Percentiles rank a stretch among this genome's conserved stretches.
These are phyloP conservation scores for Enhydra lutris DNA, from an alignment of 2,113 vertebrate genomes.

Conservation along the genomic window DNA sequence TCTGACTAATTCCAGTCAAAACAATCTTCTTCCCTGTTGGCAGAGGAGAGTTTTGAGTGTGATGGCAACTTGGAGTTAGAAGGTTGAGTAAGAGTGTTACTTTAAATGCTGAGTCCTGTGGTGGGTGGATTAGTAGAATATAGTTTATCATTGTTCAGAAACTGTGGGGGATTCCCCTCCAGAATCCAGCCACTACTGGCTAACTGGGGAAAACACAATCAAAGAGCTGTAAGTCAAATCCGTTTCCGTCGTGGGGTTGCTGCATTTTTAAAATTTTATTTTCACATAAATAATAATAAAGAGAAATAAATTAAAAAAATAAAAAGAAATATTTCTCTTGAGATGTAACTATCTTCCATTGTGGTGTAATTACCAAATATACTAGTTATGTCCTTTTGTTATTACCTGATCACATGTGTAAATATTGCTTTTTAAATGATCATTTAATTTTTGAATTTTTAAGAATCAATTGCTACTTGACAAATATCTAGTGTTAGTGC, in stretches of 20 bases:
- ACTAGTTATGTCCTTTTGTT: background rate
- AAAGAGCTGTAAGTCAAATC: constrained; percentile 29
- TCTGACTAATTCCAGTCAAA: constrained; percentile 79
- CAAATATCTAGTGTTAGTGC: background rate
- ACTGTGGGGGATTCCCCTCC: constrained; percentile 43
- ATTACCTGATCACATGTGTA: background rate
- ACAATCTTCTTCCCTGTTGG: constrained; percentile 76
- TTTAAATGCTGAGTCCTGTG: constrained; percentile 65
- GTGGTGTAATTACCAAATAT: background rate
- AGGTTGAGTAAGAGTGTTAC: constrained; percentile 64
- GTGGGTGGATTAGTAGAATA: constrained; percentile 69
- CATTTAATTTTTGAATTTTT: constrained; percentile 7
- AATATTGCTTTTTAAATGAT: background rate
- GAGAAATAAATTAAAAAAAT: too few relatives aligned
- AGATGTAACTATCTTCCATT: background rate
- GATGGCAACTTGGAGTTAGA: constrained; percentile 65
- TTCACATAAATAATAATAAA: background rate
- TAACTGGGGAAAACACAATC: background rate
- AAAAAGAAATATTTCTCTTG: background rate
- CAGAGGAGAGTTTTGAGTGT: constrained; percentile 51
- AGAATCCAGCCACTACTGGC: constrained; percentile 15
- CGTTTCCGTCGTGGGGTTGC: background rate
- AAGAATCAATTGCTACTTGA: background rate
- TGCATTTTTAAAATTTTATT: background rate
- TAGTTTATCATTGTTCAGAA: constrained; percentile 60